Percentiles rank a stretch among this genome's conserved stretches.
Conservation (phyloP, 2,113 vertebrate genomes). For the Grantiella picta region DNA sequence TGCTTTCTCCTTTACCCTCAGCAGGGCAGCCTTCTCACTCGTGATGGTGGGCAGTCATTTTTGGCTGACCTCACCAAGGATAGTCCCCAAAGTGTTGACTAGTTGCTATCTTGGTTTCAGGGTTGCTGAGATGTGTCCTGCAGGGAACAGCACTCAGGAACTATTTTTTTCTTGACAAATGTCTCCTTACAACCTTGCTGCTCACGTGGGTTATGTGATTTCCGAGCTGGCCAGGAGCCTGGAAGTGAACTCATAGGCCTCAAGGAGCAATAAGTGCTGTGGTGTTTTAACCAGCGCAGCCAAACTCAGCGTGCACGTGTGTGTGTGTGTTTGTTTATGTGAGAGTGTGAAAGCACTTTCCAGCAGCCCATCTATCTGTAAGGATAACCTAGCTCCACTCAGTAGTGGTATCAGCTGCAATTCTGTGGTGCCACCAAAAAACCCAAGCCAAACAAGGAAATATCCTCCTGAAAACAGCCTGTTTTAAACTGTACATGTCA, state of each 20-base stretch:
- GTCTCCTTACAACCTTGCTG: conserved; percentile 25
- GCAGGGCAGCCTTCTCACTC: neutral
- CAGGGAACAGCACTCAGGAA: neutral
- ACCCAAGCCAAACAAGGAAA: neutral
- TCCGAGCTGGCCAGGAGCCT: conserved; percentile 50
- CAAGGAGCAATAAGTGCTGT: conserved; percentile 42
- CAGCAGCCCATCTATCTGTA: neutral
- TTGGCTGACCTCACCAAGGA: neutral
- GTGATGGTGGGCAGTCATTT: neutral
- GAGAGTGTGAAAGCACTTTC: neutral
- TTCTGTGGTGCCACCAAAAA: neutral
- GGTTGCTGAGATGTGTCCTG: neutral
- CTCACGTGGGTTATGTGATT: conserved; percentile 30
- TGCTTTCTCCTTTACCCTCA: neutral
- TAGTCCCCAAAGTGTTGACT: neutral
- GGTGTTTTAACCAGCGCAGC: conserved; percentile 3
- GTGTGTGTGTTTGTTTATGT: neutral
- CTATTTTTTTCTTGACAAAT: conserved; percentile 15
- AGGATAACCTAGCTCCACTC: neutral
- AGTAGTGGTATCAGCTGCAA: neutral
- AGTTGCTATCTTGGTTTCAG: neutral
- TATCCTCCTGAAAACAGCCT: neutral
- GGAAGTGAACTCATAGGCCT: conserved; percentile 55
- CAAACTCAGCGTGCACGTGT: neutral
- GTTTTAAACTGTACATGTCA: neutral